These are phyloP conservation scores for Drosophila funebris DNA, from an alignment of 1,140 invertebrate species.

Conservation along the genomic window DNA sequence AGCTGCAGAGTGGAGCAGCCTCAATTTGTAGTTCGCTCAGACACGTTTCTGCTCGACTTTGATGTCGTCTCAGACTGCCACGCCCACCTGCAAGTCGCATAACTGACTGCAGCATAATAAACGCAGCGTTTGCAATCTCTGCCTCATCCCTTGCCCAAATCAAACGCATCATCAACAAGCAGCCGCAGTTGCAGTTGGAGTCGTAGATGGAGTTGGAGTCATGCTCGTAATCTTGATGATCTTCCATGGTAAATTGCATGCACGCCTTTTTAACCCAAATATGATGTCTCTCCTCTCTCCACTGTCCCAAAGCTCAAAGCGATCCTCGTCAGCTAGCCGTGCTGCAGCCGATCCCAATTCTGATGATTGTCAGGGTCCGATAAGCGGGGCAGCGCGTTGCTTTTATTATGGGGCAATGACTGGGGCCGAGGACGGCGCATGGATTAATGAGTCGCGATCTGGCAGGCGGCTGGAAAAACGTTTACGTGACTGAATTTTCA, in stretches of 20 bases:
- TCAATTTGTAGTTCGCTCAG: constrained; percentile 7
- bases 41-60: constrained; percentile 28
- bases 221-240: constrained; percentile 44
- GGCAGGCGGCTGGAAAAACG: constrained; percentile 70
- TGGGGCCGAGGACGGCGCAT: constrained; percentile 22
- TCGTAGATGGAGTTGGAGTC: constrained; percentile 11
- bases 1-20: neutral
- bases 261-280: constrained; percentile 77
- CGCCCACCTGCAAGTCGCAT: constrained; percentile 40
- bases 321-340: neutral
- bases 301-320: neutral
- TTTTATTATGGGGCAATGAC: constrained; percentile 47
- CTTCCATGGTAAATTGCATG: constrained; percentile 66
- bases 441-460: constrained; percentile 76
- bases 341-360: constrained; percentile 5
- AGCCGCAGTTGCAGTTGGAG: constrained; percentile 3
- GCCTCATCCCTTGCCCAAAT: constrained; percentile 37
- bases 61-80: constrained; percentile 16
- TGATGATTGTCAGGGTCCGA: constrained; percentile 56
- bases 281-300: constrained; percentile 28
- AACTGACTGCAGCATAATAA: constrained; percentile 14
- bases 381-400: constrained; percentile 52
- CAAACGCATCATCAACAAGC: constrained; percentile 59
- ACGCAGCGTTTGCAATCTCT: neutral
- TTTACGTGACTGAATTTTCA: constrained; percentile 79